Base-by-base conservation (phyloP, 1,140 invertebrate genomes). In the Drosophila navojoa region DNA sequence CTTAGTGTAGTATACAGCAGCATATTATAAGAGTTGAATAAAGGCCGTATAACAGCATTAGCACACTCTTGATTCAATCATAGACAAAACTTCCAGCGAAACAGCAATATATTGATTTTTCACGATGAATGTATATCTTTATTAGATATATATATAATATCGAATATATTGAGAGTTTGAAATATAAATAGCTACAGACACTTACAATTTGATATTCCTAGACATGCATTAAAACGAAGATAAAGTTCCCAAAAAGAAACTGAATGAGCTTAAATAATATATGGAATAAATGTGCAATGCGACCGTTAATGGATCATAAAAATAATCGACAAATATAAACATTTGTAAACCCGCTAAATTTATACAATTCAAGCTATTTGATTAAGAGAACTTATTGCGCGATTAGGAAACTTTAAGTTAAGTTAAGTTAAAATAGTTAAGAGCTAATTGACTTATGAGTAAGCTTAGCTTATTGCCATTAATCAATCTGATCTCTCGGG, bases 401-500 rank as follows among this genome's bases (percentile, higher is more conserved):
- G 5, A 5, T 11, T 38, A 38, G 35, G 9, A 11, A 11, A 38
- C 35, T 38, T 38, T 38, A 38, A 4, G 35, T 3, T 38, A 38
- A 4, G 35, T 3, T 38, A 38, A 38, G 10, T 38, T 11, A 38
- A 11, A 4, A 38, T 11, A 38, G 35, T 38, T 38, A 38, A 38
- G 11, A 4, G 3, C 35, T 38, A 38, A 38, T 38, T 11, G 35
- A 38, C 35, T 38, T 38, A 38, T 10, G 19, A 49, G 5, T 58
- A 27, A 25, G 35, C 27, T 44, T 52, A 58, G 60, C 13, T 45
- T 15, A 45, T 6, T 19, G n/a, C 35, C 42, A 45, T 45, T 13
- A 60, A 45, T 81, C 69, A 84, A 78, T 86, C 81, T 10, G 82
- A 86, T 71, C 78, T 64, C 45, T 86, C 81, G 5, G 81, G 79